Conservation (phyloP, 2,113 vertebrate genomes). For the Strix uralensis region DNA sequence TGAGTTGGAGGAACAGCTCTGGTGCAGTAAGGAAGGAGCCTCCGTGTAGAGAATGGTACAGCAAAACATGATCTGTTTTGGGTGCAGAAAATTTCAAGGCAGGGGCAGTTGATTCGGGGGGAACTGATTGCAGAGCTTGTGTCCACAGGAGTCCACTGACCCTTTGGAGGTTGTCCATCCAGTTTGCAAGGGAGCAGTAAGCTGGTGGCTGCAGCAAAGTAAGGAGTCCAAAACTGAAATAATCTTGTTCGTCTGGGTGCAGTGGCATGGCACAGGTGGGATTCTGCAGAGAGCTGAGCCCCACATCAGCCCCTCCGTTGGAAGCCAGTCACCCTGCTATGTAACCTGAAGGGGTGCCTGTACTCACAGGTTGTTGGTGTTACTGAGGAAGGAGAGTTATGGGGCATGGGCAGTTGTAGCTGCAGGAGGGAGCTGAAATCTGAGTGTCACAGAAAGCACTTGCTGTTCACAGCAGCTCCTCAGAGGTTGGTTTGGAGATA, state of each 20-base stretch:
- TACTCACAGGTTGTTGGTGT: background rate
- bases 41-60: background rate
- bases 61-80: background rate
- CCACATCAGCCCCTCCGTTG: background rate
- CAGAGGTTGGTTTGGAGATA: background rate
- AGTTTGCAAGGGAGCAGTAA: background rate
- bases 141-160: background rate
- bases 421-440: background rate
- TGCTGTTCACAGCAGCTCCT: background rate
- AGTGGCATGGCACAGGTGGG: background rate
- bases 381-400: background rate
- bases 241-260: background rate
- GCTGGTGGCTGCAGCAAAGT: background rate
- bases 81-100: background rate
- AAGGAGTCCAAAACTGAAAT: background rate
- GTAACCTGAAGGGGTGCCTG: background rate
- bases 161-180: background rate
- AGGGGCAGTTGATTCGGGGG: background rate
- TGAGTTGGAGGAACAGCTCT: background rate
- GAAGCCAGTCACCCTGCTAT: background rate
- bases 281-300: background rate
- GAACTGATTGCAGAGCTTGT: background rate
- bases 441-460: background rate
- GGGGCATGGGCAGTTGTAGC: background rate
- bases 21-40: background rate